phyloP scores from a whole-genome alignment of 2,113 vertebrate species.

The Atlantisia rogersi region DNA sequence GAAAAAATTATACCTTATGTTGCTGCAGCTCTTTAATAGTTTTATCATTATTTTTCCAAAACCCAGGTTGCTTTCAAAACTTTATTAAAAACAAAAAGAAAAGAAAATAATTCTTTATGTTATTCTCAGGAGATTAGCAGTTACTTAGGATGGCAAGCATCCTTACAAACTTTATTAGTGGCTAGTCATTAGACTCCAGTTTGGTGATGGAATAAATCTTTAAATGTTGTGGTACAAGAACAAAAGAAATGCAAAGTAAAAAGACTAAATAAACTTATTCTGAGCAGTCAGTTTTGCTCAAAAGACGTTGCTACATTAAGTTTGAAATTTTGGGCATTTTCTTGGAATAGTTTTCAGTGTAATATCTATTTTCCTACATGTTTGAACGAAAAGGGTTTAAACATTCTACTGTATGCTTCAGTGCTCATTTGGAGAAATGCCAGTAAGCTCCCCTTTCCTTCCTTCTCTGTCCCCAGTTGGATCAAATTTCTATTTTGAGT shows the following conservation, averaged over 20 bases:
- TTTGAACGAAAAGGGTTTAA: conserved; percentile 7
- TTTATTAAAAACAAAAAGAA: not conserved
- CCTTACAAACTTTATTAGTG: not conserved
- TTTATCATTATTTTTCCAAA: not conserved
- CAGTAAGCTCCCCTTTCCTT: not conserved
- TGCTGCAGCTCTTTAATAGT: not conserved
- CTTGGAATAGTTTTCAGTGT: not conserved
- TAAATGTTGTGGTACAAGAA: not conserved
- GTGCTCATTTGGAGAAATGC: not conserved
- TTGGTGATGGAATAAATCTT: not conserved
- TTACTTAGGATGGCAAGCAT: not conserved
- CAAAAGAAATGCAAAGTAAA: conserved; percentile 30
- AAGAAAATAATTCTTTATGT: not conserved
- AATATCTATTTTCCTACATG: conserved; percentile 16
- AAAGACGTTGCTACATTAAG: not conserved
- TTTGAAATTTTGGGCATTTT: conserved; percentile 26
- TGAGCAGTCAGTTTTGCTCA: not conserved
- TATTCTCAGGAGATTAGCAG: not conserved
- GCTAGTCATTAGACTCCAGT: not conserved
- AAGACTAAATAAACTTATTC: conserved; percentile 21
- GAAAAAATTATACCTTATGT: not conserved
- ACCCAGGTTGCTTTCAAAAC: not conserved
- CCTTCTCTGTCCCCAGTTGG: not conserved
- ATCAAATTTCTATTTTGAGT: not conserved
- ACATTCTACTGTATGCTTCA: not conserved